Percentiles rank a stretch among this genome's conserved stretches.
Conservation (phyloP, 2,113 vertebrate genomes). For the Reinhardtius hippoglossoides region DNA sequence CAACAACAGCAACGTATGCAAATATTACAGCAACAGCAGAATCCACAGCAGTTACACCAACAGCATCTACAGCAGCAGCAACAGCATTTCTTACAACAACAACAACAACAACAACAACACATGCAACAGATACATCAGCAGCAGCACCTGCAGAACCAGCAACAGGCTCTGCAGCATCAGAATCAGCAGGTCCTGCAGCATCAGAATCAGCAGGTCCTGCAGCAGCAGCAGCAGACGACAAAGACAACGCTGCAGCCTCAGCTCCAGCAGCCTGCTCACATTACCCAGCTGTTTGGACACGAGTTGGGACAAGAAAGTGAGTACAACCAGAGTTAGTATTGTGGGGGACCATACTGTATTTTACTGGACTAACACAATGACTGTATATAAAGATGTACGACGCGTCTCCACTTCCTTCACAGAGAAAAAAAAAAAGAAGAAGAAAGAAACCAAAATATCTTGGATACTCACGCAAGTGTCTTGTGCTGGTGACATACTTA, state of each 20-base stretch:
- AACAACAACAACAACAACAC: constrained; percentile 81
- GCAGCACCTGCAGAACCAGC: constrained; percentile 76
- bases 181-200: constrained; percentile 81
- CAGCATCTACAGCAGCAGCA: constrained; percentile 78
- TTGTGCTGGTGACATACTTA: too few relatives aligned
- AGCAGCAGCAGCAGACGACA: constrained; percentile 73
- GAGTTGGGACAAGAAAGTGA: constrained; percentile 92
- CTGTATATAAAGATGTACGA: too few relatives aligned
- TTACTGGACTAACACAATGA: too few relatives aligned
- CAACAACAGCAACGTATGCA: constrained; percentile 80
- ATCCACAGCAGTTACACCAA: constrained; percentile 79
- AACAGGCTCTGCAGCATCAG: constrained; percentile 72
- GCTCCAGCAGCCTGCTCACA: constrained; percentile 73
- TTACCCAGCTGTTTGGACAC: constrained; percentile 91
- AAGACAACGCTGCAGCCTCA: constrained; percentile 71
- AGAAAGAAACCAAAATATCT: too few relatives aligned
- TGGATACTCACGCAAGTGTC: too few relatives aligned
- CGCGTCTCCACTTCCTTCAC: too few relatives aligned
- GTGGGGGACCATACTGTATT: background rate
- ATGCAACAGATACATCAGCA: constrained; percentile 83
- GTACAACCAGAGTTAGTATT: constrained; percentile 55
- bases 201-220: constrained; percentile 25
- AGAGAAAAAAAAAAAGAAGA: too few relatives aligned
- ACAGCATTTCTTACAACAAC: constrained; percentile 68
- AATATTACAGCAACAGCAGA: constrained; percentile 82